These are phyloP conservation scores for Drosophila tanythrix DNA, from an alignment of 2,888 invertebrate species.

Conservation along the genomic window DNA sequence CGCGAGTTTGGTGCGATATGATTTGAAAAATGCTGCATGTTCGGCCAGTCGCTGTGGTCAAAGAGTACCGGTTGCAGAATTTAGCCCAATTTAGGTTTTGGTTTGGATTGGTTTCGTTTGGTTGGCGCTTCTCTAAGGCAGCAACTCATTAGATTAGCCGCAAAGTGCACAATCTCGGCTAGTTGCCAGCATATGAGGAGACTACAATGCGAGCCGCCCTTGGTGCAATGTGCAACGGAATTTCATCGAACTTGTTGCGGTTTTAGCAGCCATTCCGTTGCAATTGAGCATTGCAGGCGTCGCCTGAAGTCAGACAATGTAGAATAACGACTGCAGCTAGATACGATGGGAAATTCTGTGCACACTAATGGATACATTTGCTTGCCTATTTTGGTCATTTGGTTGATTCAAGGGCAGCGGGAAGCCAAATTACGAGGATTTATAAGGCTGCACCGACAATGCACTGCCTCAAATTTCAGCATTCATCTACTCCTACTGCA, in stretches of 20 bases:
- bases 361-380: conserved; percentile 55
- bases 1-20: conserved; percentile 41
- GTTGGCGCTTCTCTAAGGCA: conserved; percentile 24
- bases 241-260: conserved; percentile 44
- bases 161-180: conserved; percentile 56
- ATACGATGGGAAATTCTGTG: conserved; percentile 32
- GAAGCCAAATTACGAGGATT: conserved; percentile 29
- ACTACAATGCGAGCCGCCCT: conserved; percentile 8
- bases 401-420: conserved; percentile 16
- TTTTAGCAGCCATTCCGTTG: conserved; percentile 23
- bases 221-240: conserved; percentile 26
- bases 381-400: conserved; percentile 30
- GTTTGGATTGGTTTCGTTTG: conserved; percentile 20
- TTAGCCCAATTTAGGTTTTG: conserved; percentile 2
- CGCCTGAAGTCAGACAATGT: conserved; percentile 52
- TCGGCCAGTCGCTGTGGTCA: conserved; percentile 41
- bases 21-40: conserved; percentile 61
- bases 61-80: conserved; percentile 16
- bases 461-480: conserved; percentile 23
- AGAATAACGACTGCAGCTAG: conserved; percentile 47
- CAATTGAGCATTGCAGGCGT: conserved; percentile 49
- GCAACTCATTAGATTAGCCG: conserved; percentile 60
- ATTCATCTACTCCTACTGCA: conserved; percentile 34
- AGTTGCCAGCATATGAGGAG: conserved; percentile 10
- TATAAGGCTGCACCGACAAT: conserved; percentile 40